Evolutionary conservation across 2,797 vertebrate species (phyloP).

Genomic region (Numenius phaeopus): DNA sequence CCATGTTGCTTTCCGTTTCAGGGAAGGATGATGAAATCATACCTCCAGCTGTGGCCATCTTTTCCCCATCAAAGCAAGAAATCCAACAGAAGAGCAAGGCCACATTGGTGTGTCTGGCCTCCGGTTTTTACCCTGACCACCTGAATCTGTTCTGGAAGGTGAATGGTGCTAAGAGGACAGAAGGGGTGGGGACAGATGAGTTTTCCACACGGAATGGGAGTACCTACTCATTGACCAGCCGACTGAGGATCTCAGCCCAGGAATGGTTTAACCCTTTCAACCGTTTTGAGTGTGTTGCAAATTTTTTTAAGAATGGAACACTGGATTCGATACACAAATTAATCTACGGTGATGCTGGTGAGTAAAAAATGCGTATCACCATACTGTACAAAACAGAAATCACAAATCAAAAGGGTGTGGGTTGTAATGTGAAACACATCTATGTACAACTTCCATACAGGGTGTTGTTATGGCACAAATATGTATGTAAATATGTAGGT

Average conservation of each 20-base stretch:
- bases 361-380: neutral
- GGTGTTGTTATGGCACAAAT: neutral
- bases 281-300: slow-evolving; percentile 68
- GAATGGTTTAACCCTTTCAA: slow-evolving; percentile 74
- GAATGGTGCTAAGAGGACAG: slow-evolving; percentile 31
- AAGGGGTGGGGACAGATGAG: slow-evolving; percentile 76
- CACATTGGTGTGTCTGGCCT: slow-evolving; percentile 81
- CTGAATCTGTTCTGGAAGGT: slow-evolving; percentile 75
- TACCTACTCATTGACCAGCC: slow-evolving; percentile 73
- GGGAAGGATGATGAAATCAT: neutral
- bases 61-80: slow-evolving; percentile 76
- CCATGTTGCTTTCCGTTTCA: slow-evolving; percentile 11
- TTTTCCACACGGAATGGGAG: neutral
- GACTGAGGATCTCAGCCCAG: slow-evolving; percentile 66
- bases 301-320: neutral
- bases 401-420: neutral
- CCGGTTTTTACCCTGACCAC: slow-evolving; percentile 79
- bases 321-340: rapidly evolving
- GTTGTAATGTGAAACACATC: neutral
- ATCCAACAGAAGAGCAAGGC: slow-evolving; percentile 66
- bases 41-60: slow-evolving; percentile 71
- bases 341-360: slow-evolving; percentile 22
- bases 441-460: neutral
- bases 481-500: neutral
- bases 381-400: neutral